Base-by-base conservation (phyloP, 1,140 invertebrate species). In the Ditylenchus dipsaci region DNA sequence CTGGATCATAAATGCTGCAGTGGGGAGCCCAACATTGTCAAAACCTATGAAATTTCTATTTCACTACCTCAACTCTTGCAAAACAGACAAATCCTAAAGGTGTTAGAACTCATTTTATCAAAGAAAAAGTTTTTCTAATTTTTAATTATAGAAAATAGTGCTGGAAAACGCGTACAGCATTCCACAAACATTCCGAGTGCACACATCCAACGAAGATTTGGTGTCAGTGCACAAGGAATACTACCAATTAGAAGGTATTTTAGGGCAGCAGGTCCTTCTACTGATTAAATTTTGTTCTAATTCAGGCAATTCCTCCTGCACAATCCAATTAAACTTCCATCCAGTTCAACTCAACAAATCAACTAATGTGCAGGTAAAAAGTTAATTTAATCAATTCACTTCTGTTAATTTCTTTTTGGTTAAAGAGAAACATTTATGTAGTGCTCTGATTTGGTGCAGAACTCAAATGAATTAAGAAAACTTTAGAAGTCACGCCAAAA, bases 1-100 rank as follows among this genome's bases (percentile, higher is more conserved):
- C 1, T 76, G 75, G 75, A 23, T 79, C 1, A 38, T 76, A 3
- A 58, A 53, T 23, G 49, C 57, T 0, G 30, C 19, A 13, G 75
- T 76, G 17, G 49, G 19, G 61, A 77, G 33, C 75, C 75, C 15
- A 76, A 80, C 49, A 72, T 76, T 63, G 75, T 58, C 23, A 76
- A 77, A 43, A 72, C 68, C n/a, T 76, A 76, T 49, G 71, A 75
- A 63, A 62, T 76, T 9, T 33, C 13, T 29, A 30, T 76, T 63
- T 60, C 77, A 19, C 49, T 53, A 21, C 8, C 49, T 21, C n/a
- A 53, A 29, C 19, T 63, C 11, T 49, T 29, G 27, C 33, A 29
- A n/a, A n/a, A 63, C 15, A 15, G n/a, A 17, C n/a, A 33, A 9
- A 15, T 76, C 1, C 60, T 29, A 13, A 76, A 76, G 33, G 74